Conservation (phyloP, 2,888 invertebrate species). For the Vanessa cardui region DNA sequence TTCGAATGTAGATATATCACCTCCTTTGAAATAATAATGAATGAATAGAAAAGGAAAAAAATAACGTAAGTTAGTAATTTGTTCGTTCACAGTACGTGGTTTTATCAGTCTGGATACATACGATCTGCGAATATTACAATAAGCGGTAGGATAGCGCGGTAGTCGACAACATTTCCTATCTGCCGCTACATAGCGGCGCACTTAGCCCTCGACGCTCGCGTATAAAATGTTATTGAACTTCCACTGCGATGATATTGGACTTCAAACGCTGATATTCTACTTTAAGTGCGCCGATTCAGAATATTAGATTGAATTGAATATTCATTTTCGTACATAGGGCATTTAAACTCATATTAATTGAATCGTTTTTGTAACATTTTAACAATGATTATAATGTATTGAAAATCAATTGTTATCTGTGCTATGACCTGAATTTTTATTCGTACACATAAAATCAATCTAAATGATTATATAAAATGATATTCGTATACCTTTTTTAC, state of each 20-base stretch:
- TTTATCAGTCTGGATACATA: slow-evolving; percentile 13
- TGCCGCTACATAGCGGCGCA: slow-evolving; percentile 59
- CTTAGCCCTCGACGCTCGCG: slow-evolving; percentile 59
- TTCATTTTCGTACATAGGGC: slow-evolving; percentile 14
- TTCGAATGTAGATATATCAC: neutral
- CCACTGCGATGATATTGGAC: slow-evolving; percentile 34
- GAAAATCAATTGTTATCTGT: too few species aligned
- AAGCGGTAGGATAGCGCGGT: slow-evolving; percentile 7
- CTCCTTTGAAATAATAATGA: neutral
- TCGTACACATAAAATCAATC: too few species aligned
- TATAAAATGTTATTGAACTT: slow-evolving; percentile 69
- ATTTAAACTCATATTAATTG: neutral
- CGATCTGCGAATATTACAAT: slow-evolving; percentile 16
- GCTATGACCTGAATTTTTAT: too few species aligned
- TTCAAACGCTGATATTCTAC: slow-evolving; percentile 52
- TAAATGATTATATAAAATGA: too few species aligned
- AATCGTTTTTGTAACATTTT: neutral
- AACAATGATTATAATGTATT: neutral
- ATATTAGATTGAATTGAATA: slow-evolving; percentile 33
- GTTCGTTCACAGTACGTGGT: neutral
- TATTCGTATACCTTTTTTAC: too few species aligned
- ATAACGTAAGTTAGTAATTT: neutral
- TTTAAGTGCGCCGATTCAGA: slow-evolving; percentile 37
- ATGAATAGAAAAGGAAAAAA: neutral
- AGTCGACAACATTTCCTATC: slow-evolving; percentile 61